Conservation (phyloP, 1,140 invertebrate species). For the Thaumetopoea pityocampa region DNA sequence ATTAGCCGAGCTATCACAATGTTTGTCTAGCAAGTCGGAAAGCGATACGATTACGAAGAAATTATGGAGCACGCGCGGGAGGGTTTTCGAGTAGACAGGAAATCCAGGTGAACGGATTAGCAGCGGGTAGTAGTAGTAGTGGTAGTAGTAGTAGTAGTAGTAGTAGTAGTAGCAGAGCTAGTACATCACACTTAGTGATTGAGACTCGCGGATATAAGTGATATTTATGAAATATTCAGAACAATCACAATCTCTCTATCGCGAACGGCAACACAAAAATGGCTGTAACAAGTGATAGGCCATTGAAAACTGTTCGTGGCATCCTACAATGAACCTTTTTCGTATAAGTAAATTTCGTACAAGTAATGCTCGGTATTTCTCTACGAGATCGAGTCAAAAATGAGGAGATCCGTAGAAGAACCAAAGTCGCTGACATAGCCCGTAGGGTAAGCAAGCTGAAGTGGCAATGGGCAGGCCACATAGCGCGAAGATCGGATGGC, state of each 20-base stretch:
- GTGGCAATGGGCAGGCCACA: too few species aligned
- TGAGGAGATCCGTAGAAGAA: constrained; percentile 20
- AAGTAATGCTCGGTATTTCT: constrained; percentile 17
- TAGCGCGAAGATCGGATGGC: too few species aligned
- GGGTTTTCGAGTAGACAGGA: too few species aligned
- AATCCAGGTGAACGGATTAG: too few species aligned
- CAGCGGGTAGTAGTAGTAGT: too few species aligned
- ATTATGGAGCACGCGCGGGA: too few species aligned
- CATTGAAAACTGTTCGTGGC: constrained; percentile 20
- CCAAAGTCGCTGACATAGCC: constrained; percentile 30
- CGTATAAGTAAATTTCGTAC: constrained; percentile 20
- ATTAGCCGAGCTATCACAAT: too few species aligned
- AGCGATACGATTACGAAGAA: too few species aligned
- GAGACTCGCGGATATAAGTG: not conserved
- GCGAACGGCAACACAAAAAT: constrained; percentile 4
- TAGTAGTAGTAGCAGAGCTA: too few species aligned
- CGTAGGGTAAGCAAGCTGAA: constrained; percentile 42
- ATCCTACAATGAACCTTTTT: too few species aligned
- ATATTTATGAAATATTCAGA: constrained; percentile 7
- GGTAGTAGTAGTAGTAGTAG: too few species aligned
- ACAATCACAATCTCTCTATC: not conserved
- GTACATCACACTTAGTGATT: constrained; percentile 2
- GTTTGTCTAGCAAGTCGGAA: too few species aligned
- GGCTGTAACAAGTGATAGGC: constrained; percentile 13
- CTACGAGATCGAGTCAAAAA: constrained; percentile 20